Conservation (phyloP, 2,888 invertebrate genomes). For the Cephus sareptanus region DNA sequence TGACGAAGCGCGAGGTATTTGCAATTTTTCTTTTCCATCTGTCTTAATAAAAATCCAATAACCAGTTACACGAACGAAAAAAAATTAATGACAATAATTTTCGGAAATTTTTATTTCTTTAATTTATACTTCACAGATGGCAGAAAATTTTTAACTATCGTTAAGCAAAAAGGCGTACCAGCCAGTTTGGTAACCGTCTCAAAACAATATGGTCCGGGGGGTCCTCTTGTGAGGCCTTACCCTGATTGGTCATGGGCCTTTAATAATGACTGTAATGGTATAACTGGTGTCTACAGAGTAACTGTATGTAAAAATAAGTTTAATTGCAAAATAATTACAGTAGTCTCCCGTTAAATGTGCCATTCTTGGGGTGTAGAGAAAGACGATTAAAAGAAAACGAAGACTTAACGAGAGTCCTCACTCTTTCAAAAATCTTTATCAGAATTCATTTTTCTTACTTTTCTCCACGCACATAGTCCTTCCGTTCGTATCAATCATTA, state of each 20-base stretch:
- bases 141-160: conserved; percentile 74
- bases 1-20: conserved; percentile 30
- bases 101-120: background rate
- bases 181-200: conserved; percentile 74
- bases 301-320: conserved; percentile 69
- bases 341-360: no score
- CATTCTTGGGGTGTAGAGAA: no score
- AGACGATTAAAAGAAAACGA: no score
- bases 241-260: conserved; percentile 73
- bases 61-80: no score
- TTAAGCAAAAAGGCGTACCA: conserved; percentile 75
- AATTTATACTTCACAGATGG: conserved; percentile 27
- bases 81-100: background rate
- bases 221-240: conserved; percentile 70
- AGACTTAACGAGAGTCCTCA: no score
- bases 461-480: no score
- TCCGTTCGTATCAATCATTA: no score
- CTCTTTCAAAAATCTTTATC: no score
- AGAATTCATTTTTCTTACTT: no score
- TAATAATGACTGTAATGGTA: conserved; percentile 73
- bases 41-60: background rate
- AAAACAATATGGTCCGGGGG: conserved; percentile 62
- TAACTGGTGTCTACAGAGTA: conserved; percentile 80
- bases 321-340: background rate
- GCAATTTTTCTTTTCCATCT: background rate